Percentiles rank a stretch among this genome's conserved stretches.
Evolutionary conservation across 2,113 vertebrate species (phyloP).

Genomic region (Brachirus orientalis): DNA sequence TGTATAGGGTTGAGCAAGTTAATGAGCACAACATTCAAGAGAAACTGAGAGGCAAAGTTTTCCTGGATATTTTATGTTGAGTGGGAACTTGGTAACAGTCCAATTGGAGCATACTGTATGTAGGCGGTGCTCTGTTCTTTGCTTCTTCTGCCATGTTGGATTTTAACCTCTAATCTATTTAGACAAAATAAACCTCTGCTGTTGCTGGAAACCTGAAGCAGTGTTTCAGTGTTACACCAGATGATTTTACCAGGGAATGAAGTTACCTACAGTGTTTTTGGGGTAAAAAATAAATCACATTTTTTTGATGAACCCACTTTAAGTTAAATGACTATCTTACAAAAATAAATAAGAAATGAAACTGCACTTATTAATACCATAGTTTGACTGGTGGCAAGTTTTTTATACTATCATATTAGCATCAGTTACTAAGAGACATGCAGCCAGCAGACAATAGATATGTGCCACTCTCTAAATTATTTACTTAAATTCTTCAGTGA

Average conservation of each 20-base stretch:
- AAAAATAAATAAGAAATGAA: no score
- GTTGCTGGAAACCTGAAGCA: conserved; percentile 31
- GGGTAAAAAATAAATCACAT: no score
- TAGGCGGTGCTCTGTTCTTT: conserved; percentile 24
- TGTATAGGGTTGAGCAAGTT: background rate
- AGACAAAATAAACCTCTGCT: conserved; percentile 31
- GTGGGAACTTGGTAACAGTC: no score
- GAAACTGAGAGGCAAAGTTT: no score
- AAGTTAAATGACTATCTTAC: no score
- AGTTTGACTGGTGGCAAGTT: no score
- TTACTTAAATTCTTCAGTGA: conserved; percentile 38
- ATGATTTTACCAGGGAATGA: no score
- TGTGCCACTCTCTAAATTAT: conserved; percentile 36
- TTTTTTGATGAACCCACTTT: no score
- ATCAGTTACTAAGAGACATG: no score
- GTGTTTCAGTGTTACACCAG: conserved; percentile 5
- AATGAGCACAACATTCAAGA: background rate
- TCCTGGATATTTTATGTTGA: background rate
- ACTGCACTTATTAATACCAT: no score
- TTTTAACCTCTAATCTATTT: conserved; percentile 21
- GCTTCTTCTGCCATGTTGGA: background rate
- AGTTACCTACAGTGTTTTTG: no score
- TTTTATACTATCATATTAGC: no score
- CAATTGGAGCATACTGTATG: background rate
- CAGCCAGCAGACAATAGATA: conserved; percentile 16